Conservation (phyloP, 2,797 vertebrate genomes). For the Enteromius anoplus region DNA sequence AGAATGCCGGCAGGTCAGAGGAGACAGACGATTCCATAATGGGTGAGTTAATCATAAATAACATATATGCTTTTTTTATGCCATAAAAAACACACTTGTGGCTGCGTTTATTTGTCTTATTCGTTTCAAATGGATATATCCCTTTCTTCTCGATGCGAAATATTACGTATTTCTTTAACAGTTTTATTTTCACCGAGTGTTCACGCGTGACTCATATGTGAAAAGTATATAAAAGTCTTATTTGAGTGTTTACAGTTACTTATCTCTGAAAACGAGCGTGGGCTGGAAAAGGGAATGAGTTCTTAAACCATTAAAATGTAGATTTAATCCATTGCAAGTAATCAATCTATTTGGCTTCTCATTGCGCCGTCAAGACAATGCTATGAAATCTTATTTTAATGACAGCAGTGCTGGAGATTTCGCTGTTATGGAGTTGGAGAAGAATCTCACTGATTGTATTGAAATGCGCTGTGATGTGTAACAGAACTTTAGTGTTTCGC, state of each 20-base stretch:
- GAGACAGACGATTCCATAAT: constrained; percentile 7
- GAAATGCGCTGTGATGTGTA: constrained; percentile 15
- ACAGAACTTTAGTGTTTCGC: constrained; percentile 24
- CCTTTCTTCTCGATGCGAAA: neutral
- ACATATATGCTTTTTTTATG: neutral
- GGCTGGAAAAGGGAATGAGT: neutral
- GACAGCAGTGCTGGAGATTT: neutral
- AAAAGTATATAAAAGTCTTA: constrained; percentile 26
- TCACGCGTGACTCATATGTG: neutral
- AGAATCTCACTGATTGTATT: neutral
- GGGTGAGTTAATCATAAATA: constrained; percentile 30
- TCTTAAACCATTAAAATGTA: neutral
- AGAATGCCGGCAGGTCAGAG: constrained; percentile 27
- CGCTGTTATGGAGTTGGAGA: neutral
- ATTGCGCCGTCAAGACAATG: neutral
- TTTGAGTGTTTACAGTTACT: neutral
- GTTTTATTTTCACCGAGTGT: neutral
- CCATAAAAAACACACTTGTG: constrained; percentile 10
- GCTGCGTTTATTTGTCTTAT: neutral
- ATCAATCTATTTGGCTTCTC: neutral
- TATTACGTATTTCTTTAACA: neutral
- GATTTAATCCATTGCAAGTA: neutral
- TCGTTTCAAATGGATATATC: neutral
- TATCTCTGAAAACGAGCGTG: neutral
- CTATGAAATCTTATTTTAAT: neutral